Evolutionary conservation across 2,113 vertebrate species (phyloP).

Genomic region (Gambusia affinis): DNA sequence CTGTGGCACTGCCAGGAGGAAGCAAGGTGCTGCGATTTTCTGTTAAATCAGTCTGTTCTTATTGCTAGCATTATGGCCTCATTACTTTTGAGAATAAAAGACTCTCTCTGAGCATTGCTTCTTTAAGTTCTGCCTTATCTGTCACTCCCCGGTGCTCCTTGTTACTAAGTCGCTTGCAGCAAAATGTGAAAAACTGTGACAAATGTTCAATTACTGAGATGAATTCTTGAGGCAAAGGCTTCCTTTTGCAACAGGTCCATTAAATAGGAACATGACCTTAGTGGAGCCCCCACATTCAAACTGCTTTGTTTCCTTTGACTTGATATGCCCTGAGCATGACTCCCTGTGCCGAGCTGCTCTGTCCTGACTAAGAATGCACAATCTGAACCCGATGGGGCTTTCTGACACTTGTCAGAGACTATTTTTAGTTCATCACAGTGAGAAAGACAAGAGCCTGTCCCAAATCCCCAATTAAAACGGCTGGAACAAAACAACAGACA

Average conservation of each 20-base stretch:
- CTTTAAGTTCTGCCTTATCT: constrained; percentile 12
- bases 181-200: constrained; percentile 12
- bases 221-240: background rate
- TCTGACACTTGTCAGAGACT: constrained; percentile 62
- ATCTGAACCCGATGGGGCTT: constrained; percentile 47
- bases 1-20: constrained; percentile 14
- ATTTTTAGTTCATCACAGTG: constrained; percentile 68
- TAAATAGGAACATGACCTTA: constrained; percentile 14
- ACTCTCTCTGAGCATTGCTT: constrained; percentile 1
- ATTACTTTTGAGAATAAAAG: constrained; percentile 16
- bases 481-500: constrained; percentile 65
- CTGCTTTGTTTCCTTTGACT: constrained; percentile 24
- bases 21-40: constrained; percentile 13
- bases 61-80: background rate
- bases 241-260: constrained; percentile 27
- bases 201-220: constrained; percentile 15
- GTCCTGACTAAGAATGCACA: constrained; percentile 46
- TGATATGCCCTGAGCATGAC: constrained; percentile 7
- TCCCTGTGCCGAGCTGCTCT: constrained; percentile 13
- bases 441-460: constrained; percentile 62
- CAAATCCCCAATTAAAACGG: constrained; percentile 80
- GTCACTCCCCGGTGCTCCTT: background rate
- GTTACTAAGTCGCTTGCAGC: constrained; percentile 2
- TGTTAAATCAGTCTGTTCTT: constrained; percentile 1
- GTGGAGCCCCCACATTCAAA: background rate